Base-by-base conservation (phyloP, 2,888 invertebrate genomes). In the Acanthopleura granulata region DNA sequence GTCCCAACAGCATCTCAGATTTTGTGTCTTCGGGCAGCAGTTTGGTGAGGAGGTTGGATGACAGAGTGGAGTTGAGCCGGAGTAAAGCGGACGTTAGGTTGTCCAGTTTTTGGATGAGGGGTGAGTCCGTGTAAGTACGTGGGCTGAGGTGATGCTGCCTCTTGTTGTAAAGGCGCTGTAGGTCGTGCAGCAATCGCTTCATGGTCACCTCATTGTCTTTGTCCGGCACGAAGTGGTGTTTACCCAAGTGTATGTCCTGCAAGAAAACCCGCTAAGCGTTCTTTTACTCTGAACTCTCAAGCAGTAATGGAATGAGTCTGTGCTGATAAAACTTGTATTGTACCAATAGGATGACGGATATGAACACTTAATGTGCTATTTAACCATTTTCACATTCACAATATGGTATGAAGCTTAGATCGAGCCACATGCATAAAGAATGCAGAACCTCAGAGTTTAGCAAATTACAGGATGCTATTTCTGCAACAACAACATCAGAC, bases 131-230 rank as follows among this genome's bases (percentile, higher is more conserved):
- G 18, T 57, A 9, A 18, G 57, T 18, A 18, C 22, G 57, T 6
- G 18, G 57, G n/a, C 12, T 3, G 40, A 40, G 40, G 40, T 40
- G 40, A 6, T 40, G 40, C 9, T 6, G 9, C 40, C 9, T 40
- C n/a, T 57, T 25, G 22, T 71, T 71, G 69, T 75, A 29, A n/a
- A 66, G 16, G 29, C 72, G 74, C 22, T 74, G 51, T 50, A 79
- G 61, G 50, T 76, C 77, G 3, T 71, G 71, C 49, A 74, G 49
- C 6, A 79, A 57, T 25, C 72, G 70, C 61, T 49, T 25, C 73
- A 75, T 76, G 16, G 73, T 73, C 49, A 74, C 15, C 6, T 73
- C 72, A 40, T 73, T 72, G 29, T 78, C 72, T 49, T 62, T 57
- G 3, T 50, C 27, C 40, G 71, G 49, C 72, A 72, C 75, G 49